phyloP scores from a whole-genome alignment of 2,113 vertebrate genomes.

The Calcarius ornatus region DNA sequence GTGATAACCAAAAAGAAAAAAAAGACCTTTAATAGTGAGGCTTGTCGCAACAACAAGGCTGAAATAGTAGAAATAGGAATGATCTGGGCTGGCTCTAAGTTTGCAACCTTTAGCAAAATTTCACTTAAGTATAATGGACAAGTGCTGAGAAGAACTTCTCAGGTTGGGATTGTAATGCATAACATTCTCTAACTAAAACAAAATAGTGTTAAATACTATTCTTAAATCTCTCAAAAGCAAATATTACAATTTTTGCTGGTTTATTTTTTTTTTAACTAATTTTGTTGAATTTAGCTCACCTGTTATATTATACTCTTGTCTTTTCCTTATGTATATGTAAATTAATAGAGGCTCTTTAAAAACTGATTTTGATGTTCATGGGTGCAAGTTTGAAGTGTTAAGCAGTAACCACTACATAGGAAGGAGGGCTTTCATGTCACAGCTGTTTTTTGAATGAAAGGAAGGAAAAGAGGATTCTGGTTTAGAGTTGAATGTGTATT shows the following conservation, averaged over 20 bases:
- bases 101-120: not conserved
- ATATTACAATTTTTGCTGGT: fast-evolving
- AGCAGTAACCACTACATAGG: not conserved
- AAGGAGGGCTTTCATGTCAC: not conserved
- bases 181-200: not conserved
- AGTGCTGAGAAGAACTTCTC: not conserved
- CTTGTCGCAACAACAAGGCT: not conserved
- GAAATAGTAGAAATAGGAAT: not conserved
- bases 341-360: not conserved
- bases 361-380: not conserved
- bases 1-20: not conserved
- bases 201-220: not conserved
- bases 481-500: not conserved
- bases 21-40: not conserved
- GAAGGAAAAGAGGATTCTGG: not conserved
- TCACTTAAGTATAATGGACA: not conserved
- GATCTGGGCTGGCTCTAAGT: not conserved
- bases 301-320: not conserved
- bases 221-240: not conserved
- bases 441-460: not conserved
- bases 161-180: not conserved
- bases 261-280: not conserved
- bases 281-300: fast-evolving
- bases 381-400: not conserved
- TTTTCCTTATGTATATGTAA: not conserved